Evolutionary conservation across 2,888 invertebrate species (phyloP).

Genomic region (Nemurella pictetii): DNA sequence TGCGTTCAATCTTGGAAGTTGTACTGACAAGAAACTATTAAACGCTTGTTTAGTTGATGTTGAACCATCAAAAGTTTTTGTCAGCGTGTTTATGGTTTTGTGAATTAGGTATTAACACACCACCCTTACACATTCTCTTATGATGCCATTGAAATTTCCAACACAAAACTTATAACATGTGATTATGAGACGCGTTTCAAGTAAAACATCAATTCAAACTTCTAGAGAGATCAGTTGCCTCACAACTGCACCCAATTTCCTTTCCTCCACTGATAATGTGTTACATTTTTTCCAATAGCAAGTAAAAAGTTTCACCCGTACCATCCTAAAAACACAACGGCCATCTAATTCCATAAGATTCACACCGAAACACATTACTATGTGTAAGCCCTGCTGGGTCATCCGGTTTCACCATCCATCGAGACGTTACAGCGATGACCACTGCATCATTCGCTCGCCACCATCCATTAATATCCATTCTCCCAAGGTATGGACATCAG

Average conservation of each 20-base stretch:
- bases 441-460: slow-evolving; percentile 37
- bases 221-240: no score
- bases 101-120: background rate
- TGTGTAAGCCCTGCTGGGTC: background rate
- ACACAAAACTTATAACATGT: no score
- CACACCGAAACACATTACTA: background rate
- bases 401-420: background rate
- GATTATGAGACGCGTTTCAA: no score
- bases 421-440: slow-evolving; percentile 25
- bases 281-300: background rate
- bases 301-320: background rate
- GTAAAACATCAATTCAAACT: no score
- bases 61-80: background rate
- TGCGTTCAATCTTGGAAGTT: background rate
- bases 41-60: background rate
- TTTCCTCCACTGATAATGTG: no score
- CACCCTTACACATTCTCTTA: no score
- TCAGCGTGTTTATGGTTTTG: background rate
- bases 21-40: background rate
- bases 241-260: no score
- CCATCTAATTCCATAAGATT: background rate
- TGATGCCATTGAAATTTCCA: no score
- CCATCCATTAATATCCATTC: slow-evolving; percentile 42
- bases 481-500: slow-evolving; percentile 28
- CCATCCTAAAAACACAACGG: background rate